Evolutionary conservation across 2,888 invertebrate genomes (phyloP).

Genomic region (Meghimatium bilineatum): DNA sequence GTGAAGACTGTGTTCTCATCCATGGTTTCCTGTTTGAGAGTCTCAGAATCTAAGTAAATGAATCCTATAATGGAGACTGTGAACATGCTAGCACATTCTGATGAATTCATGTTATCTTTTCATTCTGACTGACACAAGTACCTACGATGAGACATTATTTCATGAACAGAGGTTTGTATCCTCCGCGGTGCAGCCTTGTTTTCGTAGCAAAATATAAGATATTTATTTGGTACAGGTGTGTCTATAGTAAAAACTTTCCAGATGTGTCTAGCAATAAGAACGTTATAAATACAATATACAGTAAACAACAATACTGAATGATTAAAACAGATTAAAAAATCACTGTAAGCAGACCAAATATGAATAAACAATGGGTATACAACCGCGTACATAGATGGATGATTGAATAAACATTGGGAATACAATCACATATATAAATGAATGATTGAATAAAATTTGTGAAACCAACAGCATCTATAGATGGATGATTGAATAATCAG

Average conservation of each 20-base stretch:
- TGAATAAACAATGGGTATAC: no score
- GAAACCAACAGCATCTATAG: no score
- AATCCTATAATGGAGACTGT: background rate
- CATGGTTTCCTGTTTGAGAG: background rate
- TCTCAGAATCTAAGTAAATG: background rate
- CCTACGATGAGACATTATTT: background rate
- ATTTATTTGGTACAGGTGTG: background rate
- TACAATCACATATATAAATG: no score
- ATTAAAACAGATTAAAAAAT: no score
- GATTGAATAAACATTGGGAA: no score
- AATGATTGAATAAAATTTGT: no score
- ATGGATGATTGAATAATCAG: no score
- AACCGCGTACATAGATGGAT: no score
- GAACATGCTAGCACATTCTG: background rate
- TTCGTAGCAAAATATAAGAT: background rate
- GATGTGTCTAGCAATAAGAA: background rate
- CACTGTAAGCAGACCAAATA: no score
- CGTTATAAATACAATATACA: no score
- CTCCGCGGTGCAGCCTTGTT: background rate
- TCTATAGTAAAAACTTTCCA: background rate
- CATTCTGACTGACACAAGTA: conserved; percentile 10
- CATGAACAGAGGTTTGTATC: no score
- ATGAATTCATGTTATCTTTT: conserved; percentile 10
- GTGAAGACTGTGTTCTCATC: background rate
- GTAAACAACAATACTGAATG: no score